Conservation (phyloP, 2,797 vertebrate species). For the Mormyrops boulengeri region DNA sequence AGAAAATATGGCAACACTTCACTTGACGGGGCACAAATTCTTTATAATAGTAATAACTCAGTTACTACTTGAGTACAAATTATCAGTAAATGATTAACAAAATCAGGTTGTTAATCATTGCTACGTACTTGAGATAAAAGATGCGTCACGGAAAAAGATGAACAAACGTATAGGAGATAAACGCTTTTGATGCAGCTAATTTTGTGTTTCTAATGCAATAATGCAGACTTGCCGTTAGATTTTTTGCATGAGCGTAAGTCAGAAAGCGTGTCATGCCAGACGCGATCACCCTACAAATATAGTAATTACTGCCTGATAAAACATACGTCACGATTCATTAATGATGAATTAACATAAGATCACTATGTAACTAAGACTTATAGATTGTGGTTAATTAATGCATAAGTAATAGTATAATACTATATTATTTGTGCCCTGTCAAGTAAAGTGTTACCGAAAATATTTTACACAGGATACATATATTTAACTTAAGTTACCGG, state of each 20-base stretch:
- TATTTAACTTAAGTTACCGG: background rate
- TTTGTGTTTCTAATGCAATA: background rate
- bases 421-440: background rate
- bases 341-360: background rate
- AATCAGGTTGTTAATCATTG: background rate
- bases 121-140: background rate
- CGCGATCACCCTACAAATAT: background rate
- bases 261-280: background rate
- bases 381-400: background rate
- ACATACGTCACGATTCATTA: background rate
- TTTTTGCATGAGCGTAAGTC: background rate
- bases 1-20: background rate
- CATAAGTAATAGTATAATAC: background rate
- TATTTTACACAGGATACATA: background rate
- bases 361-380: background rate
- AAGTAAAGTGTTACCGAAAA: background rate
- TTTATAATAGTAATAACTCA: background rate
- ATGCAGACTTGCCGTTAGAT: background rate
- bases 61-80: background rate
- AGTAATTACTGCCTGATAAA: background rate
- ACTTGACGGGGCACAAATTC: background rate
- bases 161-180: background rate
- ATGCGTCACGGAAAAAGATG: background rate
- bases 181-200: background rate
- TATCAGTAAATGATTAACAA: background rate